Conservation (phyloP, 2,888 invertebrate species). For the Xanthorhoe spadicearia region DNA sequence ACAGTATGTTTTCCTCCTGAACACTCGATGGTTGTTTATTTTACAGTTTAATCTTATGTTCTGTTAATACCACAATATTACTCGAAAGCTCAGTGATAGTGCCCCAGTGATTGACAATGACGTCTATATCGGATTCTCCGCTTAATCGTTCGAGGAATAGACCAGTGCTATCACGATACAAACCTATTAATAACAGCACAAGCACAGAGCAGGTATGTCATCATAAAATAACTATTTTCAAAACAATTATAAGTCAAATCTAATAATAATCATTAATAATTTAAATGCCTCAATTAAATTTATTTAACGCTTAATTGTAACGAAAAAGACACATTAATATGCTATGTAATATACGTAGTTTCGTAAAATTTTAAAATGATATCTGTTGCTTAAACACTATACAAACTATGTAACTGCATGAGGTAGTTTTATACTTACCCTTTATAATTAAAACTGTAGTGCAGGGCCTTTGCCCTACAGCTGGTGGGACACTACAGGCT, state of each 20-base stretch:
- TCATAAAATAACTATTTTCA: neutral
- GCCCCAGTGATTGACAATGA: constrained; percentile 57
- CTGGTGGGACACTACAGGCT: no score
- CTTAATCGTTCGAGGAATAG: constrained; percentile 71
- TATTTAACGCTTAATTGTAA: no score
- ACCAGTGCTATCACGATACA: constrained; percentile 77
- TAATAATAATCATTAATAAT: no score
- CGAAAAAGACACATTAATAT: no score
- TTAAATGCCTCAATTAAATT: no score
- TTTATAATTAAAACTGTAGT: no score
- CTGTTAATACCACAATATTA: constrained; percentile 34
- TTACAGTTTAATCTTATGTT: constrained; percentile 34
- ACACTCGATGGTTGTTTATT: constrained; percentile 58
- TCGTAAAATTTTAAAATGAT: no score
- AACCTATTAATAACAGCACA: constrained; percentile 49
- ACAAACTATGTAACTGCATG: no score
- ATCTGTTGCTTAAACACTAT: no score
- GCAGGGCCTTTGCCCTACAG: no score
- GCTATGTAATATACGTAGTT: no score
- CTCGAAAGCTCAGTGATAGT: constrained; percentile 43
- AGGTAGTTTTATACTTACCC: no score
- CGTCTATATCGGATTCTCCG: constrained; percentile 74
- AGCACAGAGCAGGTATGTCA: constrained; percentile 69
- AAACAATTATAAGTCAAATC: neutral
- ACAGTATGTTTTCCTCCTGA: constrained; percentile 78